These are phyloP conservation scores for Bothrops jararaca DNA, from an alignment of 2,113 vertebrate genomes.

Conservation along the genomic window DNA sequence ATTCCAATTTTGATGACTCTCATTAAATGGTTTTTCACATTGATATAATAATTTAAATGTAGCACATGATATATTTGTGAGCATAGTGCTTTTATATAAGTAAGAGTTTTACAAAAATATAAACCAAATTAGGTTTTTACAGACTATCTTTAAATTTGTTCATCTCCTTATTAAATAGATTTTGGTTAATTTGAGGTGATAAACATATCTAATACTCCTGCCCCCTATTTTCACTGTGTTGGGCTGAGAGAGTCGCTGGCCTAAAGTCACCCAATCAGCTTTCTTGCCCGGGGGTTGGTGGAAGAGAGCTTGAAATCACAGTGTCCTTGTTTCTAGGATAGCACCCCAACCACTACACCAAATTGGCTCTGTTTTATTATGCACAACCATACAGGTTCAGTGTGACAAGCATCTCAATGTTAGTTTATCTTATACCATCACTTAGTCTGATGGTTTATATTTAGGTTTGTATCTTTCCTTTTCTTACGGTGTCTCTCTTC, in stretches of 20 bases:
- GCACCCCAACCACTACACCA: background rate
- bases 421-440: background rate
- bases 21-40: background rate
- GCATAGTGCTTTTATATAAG: background rate
- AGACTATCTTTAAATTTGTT: background rate
- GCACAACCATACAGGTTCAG: background rate
- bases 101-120: background rate
- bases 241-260: background rate
- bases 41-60: background rate
- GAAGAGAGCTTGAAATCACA: background rate
- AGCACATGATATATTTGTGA: background rate
- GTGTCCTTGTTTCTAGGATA: background rate
- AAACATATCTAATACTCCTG: background rate
- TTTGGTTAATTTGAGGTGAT: background rate
- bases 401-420: background rate
- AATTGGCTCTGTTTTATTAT: background rate
- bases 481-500: background rate
- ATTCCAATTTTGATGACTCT: background rate
- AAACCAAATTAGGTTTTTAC: background rate
- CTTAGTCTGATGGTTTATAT: background rate
- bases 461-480: background rate
- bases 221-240: background rate
- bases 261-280: background rate
- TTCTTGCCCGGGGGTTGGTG: accelerated
- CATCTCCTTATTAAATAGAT: background rate